Evolutionary conservation across 2,113 vertebrate genomes (phyloP), one percentile per base, ranked within the genome.

Genomic region (Rhodinocichla rosea): DNA sequence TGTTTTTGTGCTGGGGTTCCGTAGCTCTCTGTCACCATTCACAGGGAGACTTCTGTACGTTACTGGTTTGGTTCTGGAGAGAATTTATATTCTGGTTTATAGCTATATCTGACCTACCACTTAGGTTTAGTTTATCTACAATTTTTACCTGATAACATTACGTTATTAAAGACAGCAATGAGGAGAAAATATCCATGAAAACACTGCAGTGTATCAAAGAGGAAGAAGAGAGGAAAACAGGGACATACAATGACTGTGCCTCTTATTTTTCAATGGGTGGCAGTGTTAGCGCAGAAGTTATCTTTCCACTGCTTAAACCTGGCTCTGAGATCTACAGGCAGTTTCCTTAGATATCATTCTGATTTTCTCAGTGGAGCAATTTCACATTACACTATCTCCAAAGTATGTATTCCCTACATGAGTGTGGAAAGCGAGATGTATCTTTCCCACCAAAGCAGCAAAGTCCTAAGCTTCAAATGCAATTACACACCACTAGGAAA

Each of bases 251-350:
- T 21, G 49, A 15, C 21, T 19, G 11, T 53, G 7, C 45, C 33
- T 79, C 30, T 32, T 89, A 0, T 21, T 79, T 85, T 76, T 88
- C 87, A 12, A 6, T 75, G 42, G 52, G 49, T 83, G 97, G 95
- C 97, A 95, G 90, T 96, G 77, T 74, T 83, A 69, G 73, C 78
- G 85, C 65, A 76, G 65, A n/a, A 91, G 79, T 91, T 75, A 7
- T 4, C 35, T 84, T 83, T 74, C 53, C 27, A 21, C 22, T 42
- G 80, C 12, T 65, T 44, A 24, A 85, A 86, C 47, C 21, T 70
- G 3, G 3, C 39, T 76, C 47, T 49, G 16, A 24, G n/a, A 32
- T 42, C 60, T 40, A 15, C 59, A 33, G 44, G 28, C 45, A 0
- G 37, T 81, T 86, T 75, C 6, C 2, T 78, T 78, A 56, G 44